Evolutionary conservation across 1,140 invertebrate species (phyloP).

Genomic region (Orchesella cincta): DNA sequence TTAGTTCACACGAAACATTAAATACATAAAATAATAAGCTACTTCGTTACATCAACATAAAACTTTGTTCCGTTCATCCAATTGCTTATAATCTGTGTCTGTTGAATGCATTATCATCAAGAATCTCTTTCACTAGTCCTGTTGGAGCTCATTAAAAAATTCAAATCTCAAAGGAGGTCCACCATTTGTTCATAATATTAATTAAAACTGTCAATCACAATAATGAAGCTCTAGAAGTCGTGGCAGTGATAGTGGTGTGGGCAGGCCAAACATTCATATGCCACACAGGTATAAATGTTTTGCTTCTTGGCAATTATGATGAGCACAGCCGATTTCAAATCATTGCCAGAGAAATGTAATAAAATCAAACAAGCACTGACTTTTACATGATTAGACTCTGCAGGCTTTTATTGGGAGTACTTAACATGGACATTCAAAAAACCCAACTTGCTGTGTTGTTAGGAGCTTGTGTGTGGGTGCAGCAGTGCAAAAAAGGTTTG

Average conservation of each 20-base stretch:
- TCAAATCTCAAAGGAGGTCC: slow-evolving; percentile 29
- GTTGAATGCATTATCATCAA: not conserved
- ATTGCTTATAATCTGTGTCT: not conserved
- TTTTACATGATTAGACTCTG: slow-evolving; percentile 22
- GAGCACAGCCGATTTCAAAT: not conserved
- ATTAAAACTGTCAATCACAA: slow-evolving; percentile 29
- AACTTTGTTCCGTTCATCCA: not conserved
- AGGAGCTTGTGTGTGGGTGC: not conserved
- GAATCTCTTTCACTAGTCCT: not conserved
- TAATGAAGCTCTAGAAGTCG: slow-evolving; percentile 21
- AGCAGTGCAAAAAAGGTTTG: not conserved
- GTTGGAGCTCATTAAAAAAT: slow-evolving; percentile 27
- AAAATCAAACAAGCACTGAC: slow-evolving; percentile 27
- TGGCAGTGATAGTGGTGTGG: not conserved
- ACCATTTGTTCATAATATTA: slow-evolving; percentile 30
- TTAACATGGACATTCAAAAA: not conserved
- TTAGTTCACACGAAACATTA: slow-evolving; percentile 25
- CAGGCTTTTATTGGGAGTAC: not conserved
- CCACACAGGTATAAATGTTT: slow-evolving; percentile 1
- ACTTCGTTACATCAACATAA: slow-evolving; percentile 19
- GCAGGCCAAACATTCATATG: slow-evolving; percentile 9
- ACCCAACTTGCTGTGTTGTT: not conserved
- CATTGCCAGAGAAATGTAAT: slow-evolving; percentile 16
- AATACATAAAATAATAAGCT: slow-evolving; percentile 27
- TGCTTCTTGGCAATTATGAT: not conserved